Base-by-base conservation (phyloP, 2,888 invertebrate species). In the Ochropleura leucogaster region DNA sequence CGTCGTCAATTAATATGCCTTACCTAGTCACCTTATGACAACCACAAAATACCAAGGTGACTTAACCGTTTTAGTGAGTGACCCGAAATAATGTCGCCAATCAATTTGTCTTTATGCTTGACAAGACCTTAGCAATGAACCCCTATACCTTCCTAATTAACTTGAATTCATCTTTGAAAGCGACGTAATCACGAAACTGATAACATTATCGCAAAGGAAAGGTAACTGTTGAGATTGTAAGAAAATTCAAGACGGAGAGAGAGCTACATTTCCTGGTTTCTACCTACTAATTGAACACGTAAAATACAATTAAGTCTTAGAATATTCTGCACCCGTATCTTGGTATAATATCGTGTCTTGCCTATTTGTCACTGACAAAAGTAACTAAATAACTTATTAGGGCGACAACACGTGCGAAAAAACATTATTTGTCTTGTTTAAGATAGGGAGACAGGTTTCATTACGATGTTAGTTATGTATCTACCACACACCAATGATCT, bases 1-100 rank as follows among this genome's bases (percentile, higher is more conserved):
- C 90, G 90, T 90, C 85, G 89, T 90, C 91, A 93, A 93, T 93
- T 93, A 93, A 95, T 93, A 91, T 89, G 87, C 90, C 85, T 87
- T 85, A 87, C 89, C 88, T 90, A 89, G 89, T 92, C 90, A 92
- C 8, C 14, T 49, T 75, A 69, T 55, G 16, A 44, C 91, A 89
- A 90, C 89, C 87, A 86, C 85, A 78, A 79, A 83, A 85, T 85
- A 88, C 82, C 83, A 66, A 80, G 81, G 83, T 51, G 30, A 44
- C 16, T 79, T 83, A 85, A 87, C 74, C 87, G 86, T 87, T 87
- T 47, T 86, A 87, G 68, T 74, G 75, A 74, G n/a, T 63, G 30
- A 12, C 72, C 83, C 84, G 74, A 84, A 87, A 87, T 89, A 88
- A 80, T 74, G 60, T 85, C 83, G 84, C 81, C 82, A 89, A 90